Conservation (phyloP, 2,113 vertebrate genomes). For the Apteryx owenii region DNA sequence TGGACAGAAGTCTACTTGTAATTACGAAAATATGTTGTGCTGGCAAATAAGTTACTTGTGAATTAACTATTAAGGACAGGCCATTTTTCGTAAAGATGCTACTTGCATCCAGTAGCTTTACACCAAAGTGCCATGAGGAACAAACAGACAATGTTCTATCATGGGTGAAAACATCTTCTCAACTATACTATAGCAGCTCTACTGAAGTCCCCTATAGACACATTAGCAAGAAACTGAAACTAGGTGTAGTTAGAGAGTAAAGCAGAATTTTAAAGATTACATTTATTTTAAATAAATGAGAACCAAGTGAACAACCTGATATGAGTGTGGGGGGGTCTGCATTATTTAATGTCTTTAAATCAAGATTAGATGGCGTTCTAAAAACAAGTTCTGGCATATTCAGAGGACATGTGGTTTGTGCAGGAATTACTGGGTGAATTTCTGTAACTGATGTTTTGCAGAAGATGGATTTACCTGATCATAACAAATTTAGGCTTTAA, state of each 20-base stretch:
- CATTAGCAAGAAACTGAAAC: background rate
- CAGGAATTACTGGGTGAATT: background rate
- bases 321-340: fast-evolving
- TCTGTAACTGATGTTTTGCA: background rate
- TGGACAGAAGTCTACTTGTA: conserved; percentile 25
- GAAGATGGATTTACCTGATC: background rate
- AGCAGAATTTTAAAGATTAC: background rate
- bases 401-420: background rate
- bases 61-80: conserved; percentile 6
- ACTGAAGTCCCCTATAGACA: background rate
- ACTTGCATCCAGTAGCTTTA: background rate
- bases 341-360: background rate
- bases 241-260: background rate
- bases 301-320: background rate
- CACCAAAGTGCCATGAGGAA: background rate
- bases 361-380: background rate
- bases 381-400: background rate
- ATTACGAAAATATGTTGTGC: conserved; percentile 22
- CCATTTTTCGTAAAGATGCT: background rate
- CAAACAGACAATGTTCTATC: background rate
- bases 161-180: background rate
- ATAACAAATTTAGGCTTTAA: background rate
- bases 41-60: conserved; percentile 13
- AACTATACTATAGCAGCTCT: background rate
- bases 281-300: background rate